Base-by-base conservation (phyloP, 2,113 vertebrate genomes). In the Murina feae region DNA sequence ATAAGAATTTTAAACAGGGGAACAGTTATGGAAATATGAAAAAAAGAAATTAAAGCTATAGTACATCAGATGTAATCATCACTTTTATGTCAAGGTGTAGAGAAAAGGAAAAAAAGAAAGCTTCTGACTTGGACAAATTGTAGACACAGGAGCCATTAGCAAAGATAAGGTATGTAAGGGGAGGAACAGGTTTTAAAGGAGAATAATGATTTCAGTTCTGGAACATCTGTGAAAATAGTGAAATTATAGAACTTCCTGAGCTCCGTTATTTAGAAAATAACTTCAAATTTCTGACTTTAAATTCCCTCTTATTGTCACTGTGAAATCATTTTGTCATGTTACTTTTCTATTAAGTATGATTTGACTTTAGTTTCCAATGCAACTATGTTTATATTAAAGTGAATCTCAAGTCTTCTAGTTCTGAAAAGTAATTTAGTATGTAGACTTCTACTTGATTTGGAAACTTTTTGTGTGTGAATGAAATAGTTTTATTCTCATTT, bases 401-500 rank as follows among this genome's bases (percentile, higher is more conserved):
- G 89, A 95, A 37, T 55, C 69, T 71, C 37, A 82, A 60, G 35
- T 53, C 9, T 96, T 94, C 23, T 16, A 81, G 74, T 89, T 96
- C 53, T 69, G 69, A 78, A 14, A n/a, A 90, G 87, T 88, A 96
- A 75, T 78, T 95, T 58, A 87, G 23, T 92, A 37, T 86, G 68
- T 65, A 66, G 14, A 37, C 58, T 65, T 93, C 72, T 95, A 49
- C 17, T 74, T 32, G 49, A 14, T 42, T 71, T 60, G 68, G 32
- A 90, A 89, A 85, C 80, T 58, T 2, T 58, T 37, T 63, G 28
- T 96, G 53, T 58, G n/a, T 63, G 74, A 93, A 58, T 18, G 0
- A 13, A 2, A 39, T 44, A 83, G 35, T 63, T 82, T 93, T 2
- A 68, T 74, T 88, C 42, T 91, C 32, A 25, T 88, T 32, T 58